These are phyloP conservation scores for Oreohelix idahoensis DNA, from an alignment of 1,140 invertebrate genomes.

Conservation along the genomic window DNA sequence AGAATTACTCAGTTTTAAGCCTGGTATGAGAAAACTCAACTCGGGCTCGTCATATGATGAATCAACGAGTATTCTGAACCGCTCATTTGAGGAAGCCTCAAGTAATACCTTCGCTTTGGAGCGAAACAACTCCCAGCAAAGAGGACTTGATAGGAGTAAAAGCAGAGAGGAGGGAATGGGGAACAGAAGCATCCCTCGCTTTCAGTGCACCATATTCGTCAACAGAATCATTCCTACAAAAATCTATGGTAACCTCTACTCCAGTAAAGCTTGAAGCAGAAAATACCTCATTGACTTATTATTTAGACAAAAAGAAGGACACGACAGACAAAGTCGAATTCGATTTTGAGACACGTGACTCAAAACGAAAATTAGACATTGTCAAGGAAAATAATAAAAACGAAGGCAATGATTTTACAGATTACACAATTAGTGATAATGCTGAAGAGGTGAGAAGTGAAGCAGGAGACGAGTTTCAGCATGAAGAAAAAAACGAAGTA, in stretches of 20 bases:
- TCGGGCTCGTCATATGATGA: neutral
- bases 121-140: neutral
- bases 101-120: conserved; percentile 1
- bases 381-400: neutral
- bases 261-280: too few relatives aligned
- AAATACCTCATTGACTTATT: too few relatives aligned
- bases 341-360: too few relatives aligned
- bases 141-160: neutral
- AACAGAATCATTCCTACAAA: too few relatives aligned
- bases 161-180: neutral
- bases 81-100: conserved; percentile 11
- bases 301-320: too few relatives aligned
- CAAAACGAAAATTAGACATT: too few relatives aligned
- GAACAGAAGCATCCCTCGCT: neutral
- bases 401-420: neutral
- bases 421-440: neutral
- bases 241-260: too few relatives aligned
- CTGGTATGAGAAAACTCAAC: neutral
- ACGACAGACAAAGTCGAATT: too few relatives aligned
- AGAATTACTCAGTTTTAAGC: neutral
- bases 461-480: too few relatives aligned
- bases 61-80: neutral
- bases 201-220: too few relatives aligned
- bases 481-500: neutral
- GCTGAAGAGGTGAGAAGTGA: neutral